Evolutionary conservation across 2,113 vertebrate genomes (phyloP), one percentile per base, ranked within the genome.

Genomic region (Oreochromis aureus): DNA sequence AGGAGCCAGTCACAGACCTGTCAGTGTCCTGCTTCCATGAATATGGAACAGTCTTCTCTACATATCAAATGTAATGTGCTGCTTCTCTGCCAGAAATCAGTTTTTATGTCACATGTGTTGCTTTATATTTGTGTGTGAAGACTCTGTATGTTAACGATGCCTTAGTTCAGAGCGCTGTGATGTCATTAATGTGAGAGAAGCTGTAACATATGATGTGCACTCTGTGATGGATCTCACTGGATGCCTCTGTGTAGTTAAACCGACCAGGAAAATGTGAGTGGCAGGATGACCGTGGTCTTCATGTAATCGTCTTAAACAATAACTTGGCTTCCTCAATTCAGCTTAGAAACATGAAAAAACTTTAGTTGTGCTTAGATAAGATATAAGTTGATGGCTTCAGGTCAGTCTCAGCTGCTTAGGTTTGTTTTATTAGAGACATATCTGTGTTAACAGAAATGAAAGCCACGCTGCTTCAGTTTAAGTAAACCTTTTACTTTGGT

Each of bases 281-380:
- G 24, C 54, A 79, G 61, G 56, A 54, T 27, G 71, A 76, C 6
- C 5, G 73, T 1, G 5, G 48, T 6, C 10, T 24, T 86, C 15
- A 5, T 41, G 8, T 55, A 22, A 16, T 54, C 1, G 3, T 83
- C 73, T 83, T 48, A 54, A 81, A 76, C 55, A 27, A 22, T 59
- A 63, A 19, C 54, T 76, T 34, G 16, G 39, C 63, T 84, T 85
- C 80, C 83, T 46, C 63, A 19, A 88, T 61, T 86, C 24, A 55
- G 32, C 30, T 79, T 27, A 8, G 34, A 5, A n/a, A 44, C 36
- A 48, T 85, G 19, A 41, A 12, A 2, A 63, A 59, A 48, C 27
- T 61, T 80, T 48, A 16, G 22, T 76, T 79, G 89, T 93, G 87
- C 81, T 93, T 89, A 69, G 59, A 19, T 84, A 55, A 51, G 24